Evolutionary conservation across 2,113 vertebrate species (phyloP), one percentile per base, ranked within the genome.

Genomic region (Tachuris rubrigastra): DNA sequence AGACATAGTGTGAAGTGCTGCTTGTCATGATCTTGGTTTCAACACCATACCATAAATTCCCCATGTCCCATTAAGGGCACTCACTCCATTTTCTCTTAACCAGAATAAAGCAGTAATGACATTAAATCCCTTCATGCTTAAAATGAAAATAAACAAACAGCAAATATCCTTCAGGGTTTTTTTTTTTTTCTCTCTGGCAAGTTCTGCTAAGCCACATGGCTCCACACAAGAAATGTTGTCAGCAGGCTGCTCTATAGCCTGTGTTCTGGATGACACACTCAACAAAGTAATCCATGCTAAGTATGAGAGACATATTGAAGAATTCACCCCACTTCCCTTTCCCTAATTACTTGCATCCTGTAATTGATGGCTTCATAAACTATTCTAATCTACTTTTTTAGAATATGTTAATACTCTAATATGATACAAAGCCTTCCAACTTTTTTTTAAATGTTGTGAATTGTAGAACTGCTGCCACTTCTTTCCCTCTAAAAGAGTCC

Each of bases 31-130:
- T 89, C 94, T 69, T 73, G 84, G 71, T 95, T 96, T 96, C 93
- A 97, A 95, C 91, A 95, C 87, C 93, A 94, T 97, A 77, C 95
- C 91, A 85, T 27, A 83, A 91, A 96, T 96, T 96, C 89, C 8
- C 67, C 27, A 1, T 50, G 23, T 66, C 84, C 84, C 62, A 76
- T 53, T 66, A 95, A 55, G 62, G 62, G 28, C 53, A 62, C 13
- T 75, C 73, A 55, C 22, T 89, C 81, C 3, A 1, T 67, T 94
- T 90, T 58, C 46, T 87, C 93, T 91, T 69, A 91, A 94, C 41
- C 55, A 79, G 78, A 94, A 95, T 73, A 58, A 94, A 66, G n/a
- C 14, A 50, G 63, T 96, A 93, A 89, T 6, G 37, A 63, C 31
- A 89, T 47, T 58, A 85, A 91, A 87, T 59, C 49, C 46, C 21